Evolutionary conservation across 2,888 invertebrate genomes (phyloP), one percentile per base, ranked within the genome.

Genomic region (Napeogenes inachia): DNA sequence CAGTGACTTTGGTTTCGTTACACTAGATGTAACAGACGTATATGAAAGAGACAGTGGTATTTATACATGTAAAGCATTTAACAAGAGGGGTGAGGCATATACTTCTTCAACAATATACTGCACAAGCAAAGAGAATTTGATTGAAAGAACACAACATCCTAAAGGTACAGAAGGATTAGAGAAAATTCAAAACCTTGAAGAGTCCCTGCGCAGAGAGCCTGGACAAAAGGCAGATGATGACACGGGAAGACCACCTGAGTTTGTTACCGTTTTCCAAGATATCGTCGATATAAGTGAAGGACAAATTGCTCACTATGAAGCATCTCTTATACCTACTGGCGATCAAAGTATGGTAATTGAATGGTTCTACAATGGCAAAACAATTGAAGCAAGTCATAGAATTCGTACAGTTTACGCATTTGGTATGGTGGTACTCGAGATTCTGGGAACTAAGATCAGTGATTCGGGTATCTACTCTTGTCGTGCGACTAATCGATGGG

Each of bases 301-400:
- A 62, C 98, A 99, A 85, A 95, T 98, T 71, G 98, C 98, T 70
- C 99, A 99, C 84, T 99, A 98, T 84, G 99, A 99, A 90, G 99
- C 98, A 46, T 97, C 97, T 57, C 92, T 99, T 6, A 95, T 97
- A 58, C 99, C 99, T 12, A 95, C 96, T 56, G 97, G 97, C 12
- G 98, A 98, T 77, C 97, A 97, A 82, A 96, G 95, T 33, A 97
- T 98, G 97, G 93, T 94, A 35, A 96, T 98, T 60, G 98, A 98
- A 90, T 98, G 97, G 97, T 97, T 97, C 92, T 98, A 96, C 81
- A 98, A 99, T 82, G 97, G 96, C 42, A 95, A 97, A 81, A 91
- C 95, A 2, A 91, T 97, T 66, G 95, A 96, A 80, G 97, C 97
- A 53, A 96, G 96, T 83, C 97, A 98, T 80, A 94, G 98, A 68